Base-by-base conservation (phyloP, 2,113 vertebrate genomes). In the Corythaixoides concolor region DNA sequence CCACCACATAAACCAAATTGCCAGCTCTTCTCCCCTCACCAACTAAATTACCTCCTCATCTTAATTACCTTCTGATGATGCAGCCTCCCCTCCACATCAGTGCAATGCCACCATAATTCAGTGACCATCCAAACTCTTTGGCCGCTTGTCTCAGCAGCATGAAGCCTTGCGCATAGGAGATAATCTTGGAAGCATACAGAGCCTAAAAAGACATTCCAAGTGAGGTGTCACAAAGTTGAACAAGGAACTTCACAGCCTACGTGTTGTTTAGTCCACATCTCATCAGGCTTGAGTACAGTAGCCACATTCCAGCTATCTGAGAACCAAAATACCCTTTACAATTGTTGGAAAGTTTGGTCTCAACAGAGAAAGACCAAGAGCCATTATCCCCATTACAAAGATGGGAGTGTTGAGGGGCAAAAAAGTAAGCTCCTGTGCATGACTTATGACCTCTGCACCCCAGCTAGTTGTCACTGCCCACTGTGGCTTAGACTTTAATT, bases 11-110 rank as follows among this genome's bases (percentile, higher is more conserved):
- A 88, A 85, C 43, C 33, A 58, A 70, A 70, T 5, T 56, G 39
- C 32, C 24, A 63, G 26, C 7, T 69, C 20, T 43, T 37, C 22
- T 62, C 35, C 69, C 56, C 49, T 47, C 58, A 66, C 41, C 49
- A 88, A 55, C 60, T 59, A 55, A 35, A 45, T 49, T 20, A 47
- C 10, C 35, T 33, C 15, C 21, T 35, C 47, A 47, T 67, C 56
- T 63, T n/a, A 49, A 27, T 92, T 88, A 99, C 99, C 99, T 99
- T 49, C 99, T 97, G 95, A 99, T 99, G 96, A 99, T 99, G 98
- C 99, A 99, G 96, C 99, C 99, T 55, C 99, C 99, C 88, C 99
- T 97, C 99, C 99, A 99, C 99, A 99, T 99, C 79, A 99, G 97
- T 39, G 99, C 99, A 18, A 99, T 99, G 33, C 97, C 99, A 4